Evolutionary conservation across 2,888 invertebrate species (phyloP), one percentile per base, ranked within the genome.

Genomic region (Ophraella communa): DNA sequence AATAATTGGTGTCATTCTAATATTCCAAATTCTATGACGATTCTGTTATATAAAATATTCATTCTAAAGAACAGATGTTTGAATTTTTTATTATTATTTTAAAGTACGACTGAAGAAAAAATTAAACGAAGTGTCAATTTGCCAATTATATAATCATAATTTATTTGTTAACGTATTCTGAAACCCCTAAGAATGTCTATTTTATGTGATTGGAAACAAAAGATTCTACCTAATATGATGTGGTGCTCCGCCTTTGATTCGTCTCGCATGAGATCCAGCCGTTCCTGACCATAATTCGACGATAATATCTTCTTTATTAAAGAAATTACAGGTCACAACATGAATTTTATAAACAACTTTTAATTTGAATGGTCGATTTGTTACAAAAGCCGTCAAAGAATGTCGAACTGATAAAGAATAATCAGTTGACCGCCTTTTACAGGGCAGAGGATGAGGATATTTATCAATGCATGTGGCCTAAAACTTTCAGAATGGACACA

Each of bases 341-440:
- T 56, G 59, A 27, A 21, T 51, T 60, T 55, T 24, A 62, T 54
- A 58, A 51, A 55, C 52, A 52, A 33, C 54, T 8, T 64, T 62
- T 63, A 54, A 69, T 64, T 62, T 65, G 45, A 66, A 66, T 62
- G 68, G 62, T 47, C 59, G 45, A 64, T 65, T 70, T 66, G 55
- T 65, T 60, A 60, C 54, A 27, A 60, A 62, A 56, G 61, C 60
- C 69, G 65, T 65, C 69, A 65, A 67, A 71, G 63, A 60, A 30
- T 53, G 42, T 14, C 45, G 30, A 64, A 52, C 54, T 14, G 35
- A 68, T 68, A 68, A 70, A 66, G 65, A 30, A 55, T 59, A 70
- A 71, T 71, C 71, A 67, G 66, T 71, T 71, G 71, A 71, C 71
- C 69, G 68, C 68, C 62, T 62, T 60, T 64, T 27, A 69, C 60